Conservation (phyloP, 2,797 vertebrate species). For the Moxostoma hubbsi region DNA sequence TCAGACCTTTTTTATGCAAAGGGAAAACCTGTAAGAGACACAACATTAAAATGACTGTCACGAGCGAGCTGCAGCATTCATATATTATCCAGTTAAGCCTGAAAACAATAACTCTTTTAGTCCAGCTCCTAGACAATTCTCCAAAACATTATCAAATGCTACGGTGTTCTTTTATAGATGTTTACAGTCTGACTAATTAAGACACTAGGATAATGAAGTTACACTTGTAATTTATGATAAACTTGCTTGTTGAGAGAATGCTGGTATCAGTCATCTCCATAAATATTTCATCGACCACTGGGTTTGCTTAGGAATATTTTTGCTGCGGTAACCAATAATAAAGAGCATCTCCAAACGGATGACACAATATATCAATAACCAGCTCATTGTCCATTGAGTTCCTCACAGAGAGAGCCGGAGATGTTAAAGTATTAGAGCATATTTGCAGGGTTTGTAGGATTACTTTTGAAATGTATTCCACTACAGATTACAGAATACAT, state of each 20-base stretch:
- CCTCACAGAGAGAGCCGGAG: neutral
- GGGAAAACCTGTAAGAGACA: conserved; percentile 68
- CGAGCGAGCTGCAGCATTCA: conserved; percentile 68
- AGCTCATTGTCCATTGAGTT: conserved; percentile 26
- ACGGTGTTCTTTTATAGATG: conserved; percentile 53
- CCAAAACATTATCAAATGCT: conserved; percentile 52
- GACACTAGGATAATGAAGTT: conserved; percentile 53
- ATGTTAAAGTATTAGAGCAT: neutral
- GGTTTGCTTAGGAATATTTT: conserved; percentile 39
- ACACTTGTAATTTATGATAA: conserved; percentile 56
- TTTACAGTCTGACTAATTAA: conserved; percentile 58
- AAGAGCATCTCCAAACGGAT: conserved; percentile 32
- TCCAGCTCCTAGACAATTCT: conserved; percentile 35
- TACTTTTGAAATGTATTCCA: too few relatives aligned
- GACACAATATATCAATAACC: conserved; percentile 40
- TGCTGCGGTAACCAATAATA: conserved; percentile 47
- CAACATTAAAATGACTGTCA: conserved; percentile 75
- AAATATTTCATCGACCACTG: conserved; percentile 40
- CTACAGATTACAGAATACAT: too few relatives aligned
- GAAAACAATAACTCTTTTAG: conserved; percentile 59
- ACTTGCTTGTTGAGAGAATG: conserved; percentile 45
- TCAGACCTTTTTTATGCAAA: conserved; percentile 71
- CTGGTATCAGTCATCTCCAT: conserved; percentile 47
- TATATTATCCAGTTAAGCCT: conserved; percentile 68
- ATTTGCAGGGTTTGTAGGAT: too few relatives aligned